Conservation (phyloP, 2,797 vertebrate species). For the Chelmon rostratus region DNA sequence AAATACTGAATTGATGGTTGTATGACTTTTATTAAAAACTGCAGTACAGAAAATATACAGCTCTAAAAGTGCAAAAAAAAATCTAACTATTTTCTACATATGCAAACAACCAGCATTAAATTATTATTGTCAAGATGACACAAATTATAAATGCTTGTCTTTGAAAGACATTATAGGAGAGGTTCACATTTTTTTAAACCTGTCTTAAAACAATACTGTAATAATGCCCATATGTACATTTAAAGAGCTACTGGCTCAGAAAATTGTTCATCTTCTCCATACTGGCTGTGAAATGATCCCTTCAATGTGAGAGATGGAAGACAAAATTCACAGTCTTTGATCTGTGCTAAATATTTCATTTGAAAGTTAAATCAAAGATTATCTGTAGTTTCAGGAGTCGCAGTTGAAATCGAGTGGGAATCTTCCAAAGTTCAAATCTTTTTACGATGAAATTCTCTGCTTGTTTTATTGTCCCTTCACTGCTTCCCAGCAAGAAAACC, state of each 20-base stretch:
- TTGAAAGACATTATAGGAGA: constrained; percentile 16
- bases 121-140: constrained; percentile 23
- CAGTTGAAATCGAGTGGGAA: neutral
- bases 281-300: neutral
- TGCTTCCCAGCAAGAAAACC: neutral
- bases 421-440: neutral
- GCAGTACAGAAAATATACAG: constrained; percentile 42
- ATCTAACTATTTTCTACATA: constrained; percentile 20
- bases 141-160: neutral
- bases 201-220: neutral
- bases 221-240: neutral
- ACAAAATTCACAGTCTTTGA: neutral
- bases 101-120: constrained; percentile 12
- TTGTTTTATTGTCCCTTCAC: neutral
- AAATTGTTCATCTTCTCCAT: no score
- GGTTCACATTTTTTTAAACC: neutral
- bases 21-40: constrained; percentile 44
- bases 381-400: neutral
- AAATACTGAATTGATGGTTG: constrained; percentile 32
- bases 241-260: neutral
- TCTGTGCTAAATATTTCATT: no score
- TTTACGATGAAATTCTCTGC: neutral
- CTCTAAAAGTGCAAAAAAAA: constrained; percentile 42
- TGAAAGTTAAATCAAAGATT: neutral
- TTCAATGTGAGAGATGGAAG: neutral